A percentile compares a stretch with the other conserved stretches of the same genome.
Conservation (phyloP, 2,888 invertebrate species). For the Noctuana brunneofusca region DNA sequence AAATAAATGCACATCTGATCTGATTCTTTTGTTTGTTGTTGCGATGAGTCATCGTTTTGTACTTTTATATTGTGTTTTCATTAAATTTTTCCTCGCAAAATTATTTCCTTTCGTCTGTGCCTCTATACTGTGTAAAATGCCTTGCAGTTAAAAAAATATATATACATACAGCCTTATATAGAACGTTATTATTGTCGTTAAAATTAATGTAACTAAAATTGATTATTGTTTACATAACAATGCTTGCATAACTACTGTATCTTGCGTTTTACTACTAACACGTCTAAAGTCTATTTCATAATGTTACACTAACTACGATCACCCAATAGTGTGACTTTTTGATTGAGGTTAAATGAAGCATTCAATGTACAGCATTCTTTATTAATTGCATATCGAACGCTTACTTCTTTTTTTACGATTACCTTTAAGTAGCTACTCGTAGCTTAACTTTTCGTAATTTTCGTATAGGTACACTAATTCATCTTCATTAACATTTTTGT, state of each 20-base stretch:
- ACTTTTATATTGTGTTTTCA: neutral
- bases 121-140: neutral
- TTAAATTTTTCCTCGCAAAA: neutral
- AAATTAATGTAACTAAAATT: neutral
- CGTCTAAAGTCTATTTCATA: conserved; percentile 4
- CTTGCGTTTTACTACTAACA: conserved; percentile 2
- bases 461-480: neutral
- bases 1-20: conserved; percentile 12
- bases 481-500: too few species aligned
- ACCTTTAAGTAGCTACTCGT: neutral
- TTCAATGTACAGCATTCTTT: neutral
- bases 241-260: neutral
- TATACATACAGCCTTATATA: too few species aligned
- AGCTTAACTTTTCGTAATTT: neutral
- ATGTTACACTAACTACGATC: neutral
- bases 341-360: conserved; percentile 1
- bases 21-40: conserved; percentile 11
- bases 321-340: neutral
- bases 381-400: neutral
- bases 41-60: conserved; percentile 4
- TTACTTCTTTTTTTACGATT: neutral
- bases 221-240: neutral
- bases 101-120: neutral
- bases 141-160: too few species aligned
- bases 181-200: too few species aligned